These are phyloP conservation scores for Callipepla squamata DNA, from an alignment of 2,113 vertebrate species.

Conservation along the genomic window DNA sequence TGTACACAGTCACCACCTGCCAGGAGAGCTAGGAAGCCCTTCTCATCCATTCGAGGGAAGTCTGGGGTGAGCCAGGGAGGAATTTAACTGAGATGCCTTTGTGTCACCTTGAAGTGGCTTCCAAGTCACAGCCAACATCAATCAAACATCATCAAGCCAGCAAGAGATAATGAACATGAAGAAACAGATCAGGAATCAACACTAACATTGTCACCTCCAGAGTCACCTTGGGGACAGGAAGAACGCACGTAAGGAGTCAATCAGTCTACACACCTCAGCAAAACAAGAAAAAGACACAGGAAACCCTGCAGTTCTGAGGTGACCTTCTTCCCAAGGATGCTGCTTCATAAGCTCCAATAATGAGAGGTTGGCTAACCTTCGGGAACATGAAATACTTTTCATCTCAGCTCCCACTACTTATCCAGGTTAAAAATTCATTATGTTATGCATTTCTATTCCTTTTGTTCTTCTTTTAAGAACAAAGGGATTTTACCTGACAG, in stretches of 20 bases:
- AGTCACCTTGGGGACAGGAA: not conserved
- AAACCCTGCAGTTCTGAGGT: not conserved
- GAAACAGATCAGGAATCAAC: not conserved
- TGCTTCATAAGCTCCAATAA: not conserved
- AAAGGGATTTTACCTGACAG: not conserved
- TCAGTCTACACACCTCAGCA: not conserved
- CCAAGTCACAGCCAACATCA: not conserved
- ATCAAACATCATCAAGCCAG: not conserved
- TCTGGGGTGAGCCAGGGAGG: too few species aligned
- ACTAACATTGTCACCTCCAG: not conserved
- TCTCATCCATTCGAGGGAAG: not conserved
- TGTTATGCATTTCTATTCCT: not conserved
- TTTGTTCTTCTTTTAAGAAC: not conserved
- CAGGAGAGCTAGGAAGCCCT: not conserved
- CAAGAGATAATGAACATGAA: not conserved
- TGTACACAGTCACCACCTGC: rapidly evolving
- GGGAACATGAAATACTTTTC: not conserved
- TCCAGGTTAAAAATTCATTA: not conserved
- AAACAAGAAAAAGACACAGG: not conserved
- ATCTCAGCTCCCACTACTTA: not conserved
- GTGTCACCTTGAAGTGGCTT: not conserved
- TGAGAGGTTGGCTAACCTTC: not conserved
- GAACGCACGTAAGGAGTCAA: not conserved
- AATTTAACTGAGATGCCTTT: not conserved
- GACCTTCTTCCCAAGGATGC: not conserved